A percentile compares a stretch with the other conserved stretches of the same genome.
These are phyloP conservation scores for Drosophila limbata DNA, from an alignment of 2,888 invertebrate species.

Conservation along the genomic window DNA sequence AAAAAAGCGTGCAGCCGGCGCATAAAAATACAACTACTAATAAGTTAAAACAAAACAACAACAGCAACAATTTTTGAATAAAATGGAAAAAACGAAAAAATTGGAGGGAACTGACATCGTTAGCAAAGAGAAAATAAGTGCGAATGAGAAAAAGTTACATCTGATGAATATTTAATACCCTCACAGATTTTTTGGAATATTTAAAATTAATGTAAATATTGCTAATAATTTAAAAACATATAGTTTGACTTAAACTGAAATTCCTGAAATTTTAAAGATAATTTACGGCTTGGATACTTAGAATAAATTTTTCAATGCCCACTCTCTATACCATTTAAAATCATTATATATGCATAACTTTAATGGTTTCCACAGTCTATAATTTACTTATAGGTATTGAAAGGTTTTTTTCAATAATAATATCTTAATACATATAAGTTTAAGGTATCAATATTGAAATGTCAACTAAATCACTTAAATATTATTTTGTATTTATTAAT, in stretches of 20 bases:
- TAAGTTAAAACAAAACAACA: slow-evolving; percentile 59
- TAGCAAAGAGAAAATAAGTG: slow-evolving; percentile 44
- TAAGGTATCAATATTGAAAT: not conserved
- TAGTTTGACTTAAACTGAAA: not conserved
- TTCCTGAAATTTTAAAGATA: not conserved
- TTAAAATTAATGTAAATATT: not conserved
- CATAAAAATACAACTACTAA: slow-evolving; percentile 70
- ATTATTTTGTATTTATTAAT: too few species aligned
- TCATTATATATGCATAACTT: too few species aligned
- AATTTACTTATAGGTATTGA: too few species aligned
- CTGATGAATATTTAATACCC: slow-evolving; percentile 16
- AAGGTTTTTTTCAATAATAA: too few species aligned
- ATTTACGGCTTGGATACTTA: not conserved
- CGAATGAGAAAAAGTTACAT: slow-evolving; percentile 3
- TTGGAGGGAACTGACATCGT: slow-evolving; percentile 55
- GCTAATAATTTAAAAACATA: not conserved
- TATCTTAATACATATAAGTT: too few species aligned
- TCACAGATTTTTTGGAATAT: not conserved
- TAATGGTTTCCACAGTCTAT: too few species aligned
- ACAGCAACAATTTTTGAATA: slow-evolving; percentile 16
- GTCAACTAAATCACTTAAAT: not conserved
- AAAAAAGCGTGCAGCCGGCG: slow-evolving; percentile 64
- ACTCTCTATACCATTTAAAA: too few species aligned
- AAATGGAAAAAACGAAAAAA: slow-evolving; percentile 20
- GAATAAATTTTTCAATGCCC: too few species aligned